Base-by-base conservation (phyloP, 2,113 vertebrate species). In the Melospiza georgiana region DNA sequence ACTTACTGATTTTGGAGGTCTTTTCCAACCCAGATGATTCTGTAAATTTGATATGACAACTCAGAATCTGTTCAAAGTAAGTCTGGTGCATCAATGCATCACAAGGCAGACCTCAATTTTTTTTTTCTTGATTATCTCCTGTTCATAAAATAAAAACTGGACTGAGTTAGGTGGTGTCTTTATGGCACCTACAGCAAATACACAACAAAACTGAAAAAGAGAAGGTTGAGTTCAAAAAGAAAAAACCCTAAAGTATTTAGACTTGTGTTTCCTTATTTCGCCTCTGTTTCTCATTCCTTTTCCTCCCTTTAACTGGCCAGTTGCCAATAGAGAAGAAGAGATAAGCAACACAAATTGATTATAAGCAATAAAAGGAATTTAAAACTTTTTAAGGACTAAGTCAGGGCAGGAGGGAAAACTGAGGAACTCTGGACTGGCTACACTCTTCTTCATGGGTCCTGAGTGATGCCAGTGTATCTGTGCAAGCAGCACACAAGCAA, bases 301-400 rank as follows among this genome's bases (percentile, higher is more conserved):
- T 66, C 49, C 25, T 61, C 67, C 49, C 61, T 84, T 89, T 76
- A 69, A 63, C 81, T 96, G 97, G 95, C 84, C 59, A 79, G 43
- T 41, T 93, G 93, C 93, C 97, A 96, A 59, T 11, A 91, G 54
- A 94, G 33, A 8, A 79, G 52, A 95, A 87, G 80, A 90, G 68
- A 82, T 90, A 96, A 95, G 41, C 83, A 95, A 94, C 65, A 95
- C 87, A 78, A 95, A 95, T 82, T 96, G 95, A 96, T 66, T 76
- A 91, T 37, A 82, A 94, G 76, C 39, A 66, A 91, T 51, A 62
- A 86, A 95, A 92, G 39, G 63, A 22, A 81, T 92, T 96, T 82
- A 73, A 90, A 93, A 93, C 75, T 58, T 92, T 63, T 91, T 88
- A 78, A n/a, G 27, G 80, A 80, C 57, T 80, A 78, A 84, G 85